These are phyloP conservation scores for Channa maculata DNA, from an alignment of 2,113 vertebrate genomes.

Conservation along the genomic window DNA sequence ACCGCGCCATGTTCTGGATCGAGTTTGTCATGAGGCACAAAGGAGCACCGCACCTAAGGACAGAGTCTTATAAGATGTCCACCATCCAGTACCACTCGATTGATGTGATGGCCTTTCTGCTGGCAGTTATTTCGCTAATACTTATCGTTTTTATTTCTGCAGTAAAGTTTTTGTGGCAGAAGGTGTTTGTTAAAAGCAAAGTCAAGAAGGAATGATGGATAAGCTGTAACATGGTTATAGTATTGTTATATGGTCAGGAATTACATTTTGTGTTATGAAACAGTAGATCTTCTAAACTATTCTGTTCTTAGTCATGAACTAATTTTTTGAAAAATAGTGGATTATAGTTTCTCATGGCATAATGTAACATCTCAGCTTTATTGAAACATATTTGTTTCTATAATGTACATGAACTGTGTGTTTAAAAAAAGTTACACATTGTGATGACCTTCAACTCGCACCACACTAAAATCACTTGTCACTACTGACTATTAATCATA, in stretches of 20 bases:
- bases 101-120: conserved; percentile 59
- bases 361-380: no score
- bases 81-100: conserved; percentile 57
- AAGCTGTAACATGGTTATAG: rapidly evolving
- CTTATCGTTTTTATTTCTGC: neutral
- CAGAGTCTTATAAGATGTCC: conserved; percentile 74
- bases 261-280: neutral
- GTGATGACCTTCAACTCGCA: no score
- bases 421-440: no score
- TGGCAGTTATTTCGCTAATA: neutral
- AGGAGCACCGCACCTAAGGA: conserved; percentile 68
- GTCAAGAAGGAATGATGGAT: conserved; percentile 56
- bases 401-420: no score
- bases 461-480: no score
- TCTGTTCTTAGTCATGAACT: neutral
- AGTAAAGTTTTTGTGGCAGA: conserved; percentile 34
- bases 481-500: no score
- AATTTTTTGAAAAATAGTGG: no score
- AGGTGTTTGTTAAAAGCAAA: conserved; percentile 53
- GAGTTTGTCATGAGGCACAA: conserved; percentile 79
- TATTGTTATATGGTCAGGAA: neutral
- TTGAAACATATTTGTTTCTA: no score
- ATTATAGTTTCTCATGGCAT: no score
- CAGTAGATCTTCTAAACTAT: neutral
- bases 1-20: conserved; percentile 75